These are phyloP conservation scores for Hormaphis cornu DNA, from an alignment of 1,140 invertebrate species.

Conservation along the genomic window DNA sequence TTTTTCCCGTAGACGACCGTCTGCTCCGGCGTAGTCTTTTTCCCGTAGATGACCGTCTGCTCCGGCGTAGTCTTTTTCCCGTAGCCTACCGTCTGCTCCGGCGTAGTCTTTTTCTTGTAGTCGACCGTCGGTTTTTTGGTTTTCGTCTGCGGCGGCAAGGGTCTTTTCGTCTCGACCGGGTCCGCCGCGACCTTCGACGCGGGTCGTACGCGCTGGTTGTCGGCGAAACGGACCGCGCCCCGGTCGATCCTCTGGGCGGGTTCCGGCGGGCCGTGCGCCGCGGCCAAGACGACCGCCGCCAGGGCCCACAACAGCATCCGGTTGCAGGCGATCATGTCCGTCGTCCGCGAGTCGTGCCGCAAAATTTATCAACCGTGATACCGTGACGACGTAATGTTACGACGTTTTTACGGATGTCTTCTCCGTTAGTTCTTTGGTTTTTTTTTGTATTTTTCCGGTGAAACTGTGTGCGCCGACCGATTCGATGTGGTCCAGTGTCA, in stretches of 20 bases:
- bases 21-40: too few species aligned
- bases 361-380: too few species aligned
- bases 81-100: neutral
- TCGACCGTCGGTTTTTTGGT: neutral
- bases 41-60: too few species aligned
- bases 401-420: too few species aligned
- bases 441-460: too few species aligned
- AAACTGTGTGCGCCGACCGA: too few species aligned
- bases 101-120: too few species aligned
- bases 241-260: neutral
- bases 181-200: neutral
- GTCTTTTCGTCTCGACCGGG: neutral
- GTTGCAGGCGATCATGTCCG: neutral
- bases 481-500: conserved; percentile 30
- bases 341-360: too few species aligned
- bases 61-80: conserved; percentile 7
- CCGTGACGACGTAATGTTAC: too few species aligned
- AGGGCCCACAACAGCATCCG: neutral
- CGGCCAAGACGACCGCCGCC: neutral
- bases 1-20: neutral
- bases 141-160: neutral
- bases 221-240: neutral
- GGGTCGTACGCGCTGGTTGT: neutral
- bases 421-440: too few species aligned
- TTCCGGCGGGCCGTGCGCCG: neutral